Conservation (phyloP, 2,797 vertebrate species). For the Rhodeus uyekii region DNA sequence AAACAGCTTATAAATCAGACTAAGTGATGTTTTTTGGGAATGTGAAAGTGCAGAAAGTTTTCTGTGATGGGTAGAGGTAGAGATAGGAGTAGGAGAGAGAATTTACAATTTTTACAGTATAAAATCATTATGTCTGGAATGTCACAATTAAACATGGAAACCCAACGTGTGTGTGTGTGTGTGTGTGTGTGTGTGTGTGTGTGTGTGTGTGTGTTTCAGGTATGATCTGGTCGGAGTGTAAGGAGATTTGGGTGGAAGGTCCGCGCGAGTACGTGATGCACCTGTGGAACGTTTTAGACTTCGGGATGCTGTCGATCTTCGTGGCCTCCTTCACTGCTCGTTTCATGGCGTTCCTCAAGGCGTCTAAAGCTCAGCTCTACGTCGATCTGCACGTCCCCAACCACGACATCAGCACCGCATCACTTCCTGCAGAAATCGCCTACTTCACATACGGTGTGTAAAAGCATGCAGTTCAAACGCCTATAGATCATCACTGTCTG, state of each 20-base stretch:
- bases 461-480: neutral
- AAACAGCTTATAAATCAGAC: neutral
- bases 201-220: conserved; percentile 61
- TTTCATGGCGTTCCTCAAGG: conserved; percentile 96
- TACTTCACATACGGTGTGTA: conserved; percentile 91
- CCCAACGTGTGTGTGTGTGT: no score
- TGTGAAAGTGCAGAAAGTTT: neutral
- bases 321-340: conserved; percentile 93
- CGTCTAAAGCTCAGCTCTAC: conserved; percentile 91
- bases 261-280: conserved; percentile 92
- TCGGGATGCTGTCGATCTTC: conserved; percentile 96
- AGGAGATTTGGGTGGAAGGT: conserved; percentile 96
- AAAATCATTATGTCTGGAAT: neutral
- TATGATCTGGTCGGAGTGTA: conserved; percentile 98
- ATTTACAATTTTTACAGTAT: neutral
- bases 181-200: neutral
- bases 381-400: conserved; percentile 89
- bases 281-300: conserved; percentile 95
- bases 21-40: neutral
- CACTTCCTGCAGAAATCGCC: conserved; percentile 90
- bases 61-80: neutral
- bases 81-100: neutral
- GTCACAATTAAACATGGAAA: neutral
- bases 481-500: neutral
- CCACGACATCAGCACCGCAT: conserved; percentile 84